A percentile compares a stretch with the other conserved stretches of the same genome.
These are phyloP conservation scores for Tillus elongatus DNA, from an alignment of 2,888 invertebrate genomes.

Conservation along the genomic window DNA sequence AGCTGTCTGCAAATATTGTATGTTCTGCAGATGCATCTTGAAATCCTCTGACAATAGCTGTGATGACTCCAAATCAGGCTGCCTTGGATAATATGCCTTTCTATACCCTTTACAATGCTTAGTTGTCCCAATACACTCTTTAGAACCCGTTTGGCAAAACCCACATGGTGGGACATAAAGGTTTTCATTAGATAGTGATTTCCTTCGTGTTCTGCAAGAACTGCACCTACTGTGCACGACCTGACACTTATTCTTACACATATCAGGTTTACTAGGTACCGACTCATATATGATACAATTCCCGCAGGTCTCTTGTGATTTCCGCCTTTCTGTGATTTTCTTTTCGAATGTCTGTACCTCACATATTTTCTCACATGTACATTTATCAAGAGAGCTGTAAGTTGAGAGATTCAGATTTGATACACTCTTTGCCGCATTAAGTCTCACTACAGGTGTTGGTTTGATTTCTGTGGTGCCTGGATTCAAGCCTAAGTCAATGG, in stretches of 20 bases:
- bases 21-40: conserved; percentile 60
- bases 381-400: conserved; percentile 30
- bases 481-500: conserved; percentile 61
- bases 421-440: conserved; percentile 47
- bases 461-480: conserved; percentile 37
- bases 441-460: conserved; percentile 38
- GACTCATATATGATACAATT: conserved; percentile 39
- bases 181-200: conserved; percentile 55
- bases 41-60: conserved; percentile 63
- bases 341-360: too few species aligned
- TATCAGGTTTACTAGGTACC: conserved; percentile 29
- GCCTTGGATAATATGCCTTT: conserved; percentile 36
- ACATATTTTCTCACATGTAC: too few species aligned
- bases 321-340: conserved; percentile 22
- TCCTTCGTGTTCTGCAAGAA: conserved; percentile 38
- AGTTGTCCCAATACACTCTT: conserved; percentile 27
- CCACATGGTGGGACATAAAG: conserved; percentile 44
- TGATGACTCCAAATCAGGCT: conserved; percentile 49
- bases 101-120: conserved; percentile 32
- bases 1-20: conserved; percentile 63
- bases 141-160: conserved; percentile 40
- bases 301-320: conserved; percentile 36
- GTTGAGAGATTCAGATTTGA: conserved; percentile 39
- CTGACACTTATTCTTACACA: conserved; percentile 27
- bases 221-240: conserved; percentile 32